Evolutionary conservation across 1,140 invertebrate species (phyloP), one percentile per base, ranked within the genome.

Genomic region (Geopemphigus sp.): DNA sequence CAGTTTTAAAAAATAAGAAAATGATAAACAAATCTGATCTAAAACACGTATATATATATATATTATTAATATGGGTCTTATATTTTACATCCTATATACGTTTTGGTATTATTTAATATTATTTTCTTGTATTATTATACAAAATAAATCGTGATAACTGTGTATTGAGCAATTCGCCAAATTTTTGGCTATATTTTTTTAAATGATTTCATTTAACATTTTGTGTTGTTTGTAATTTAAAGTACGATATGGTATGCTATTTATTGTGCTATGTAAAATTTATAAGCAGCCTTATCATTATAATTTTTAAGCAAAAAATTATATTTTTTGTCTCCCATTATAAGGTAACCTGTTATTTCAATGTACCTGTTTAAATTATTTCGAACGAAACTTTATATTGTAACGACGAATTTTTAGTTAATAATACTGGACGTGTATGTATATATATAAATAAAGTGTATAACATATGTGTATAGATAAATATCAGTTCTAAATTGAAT

Each of bases 111-210:
- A 54, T 54, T 72, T 72, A 72, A n/a, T n/a, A n/a, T n/a, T n/a
- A n/a, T n/a, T n/a, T n/a, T n/a, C n/a, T n/a, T n/a, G n/a, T n/a
- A n/a, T n/a, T n/a, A n/a, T n/a, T n/a, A n/a, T 54, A 72, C 50
- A 54, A 72, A 54, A 54, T 19, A 29, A 72, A 72, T 54, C 68
- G 26, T 47, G 68, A 53, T 72, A 54, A 72, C 59, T n/a, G 54
- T 53, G 47, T 53, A 54, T 54, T 72, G 47, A 47, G 68, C 68
- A 54, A 72, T 54, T 72, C 24, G 68, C 68, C 68, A 72, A 72
- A 72, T 72, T 54, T n/a, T n/a, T n/a, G n/a, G n/a, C n/a, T n/a
- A 72, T 47, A 72, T 54, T 54, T 72, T 72, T 50, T 72, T n/a
- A n/a, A 54, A 72, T 54, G 24, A 22, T 54, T 72, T 72, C 68